These are phyloP conservation scores for Anthrax anthrax DNA, from an alignment of 2,888 invertebrate species.

Conservation along the genomic window DNA sequence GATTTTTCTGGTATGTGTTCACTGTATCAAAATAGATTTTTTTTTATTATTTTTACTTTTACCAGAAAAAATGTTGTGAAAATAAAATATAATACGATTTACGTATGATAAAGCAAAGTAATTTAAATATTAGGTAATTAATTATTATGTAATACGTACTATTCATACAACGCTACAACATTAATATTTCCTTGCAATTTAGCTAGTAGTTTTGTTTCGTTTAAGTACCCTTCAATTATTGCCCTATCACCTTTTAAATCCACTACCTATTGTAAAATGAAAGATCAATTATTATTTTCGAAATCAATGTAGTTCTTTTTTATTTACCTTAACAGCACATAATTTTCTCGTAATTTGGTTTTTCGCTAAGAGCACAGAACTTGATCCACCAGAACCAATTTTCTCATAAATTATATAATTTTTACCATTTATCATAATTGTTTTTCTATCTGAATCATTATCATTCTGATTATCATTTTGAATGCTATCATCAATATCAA, in stretches of 20 bases:
- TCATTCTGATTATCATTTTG: not conserved
- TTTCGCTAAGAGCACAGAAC: constrained; percentile 51
- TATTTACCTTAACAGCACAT: constrained; percentile 26
- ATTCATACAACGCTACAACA: constrained; percentile 73
- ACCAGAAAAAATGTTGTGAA: no score
- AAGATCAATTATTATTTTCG: not conserved
- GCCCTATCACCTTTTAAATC: constrained; percentile 58
- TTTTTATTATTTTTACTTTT: no score
- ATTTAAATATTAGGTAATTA: no score
- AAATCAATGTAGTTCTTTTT: not conserved
- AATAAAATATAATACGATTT: no score
- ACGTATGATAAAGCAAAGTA: no score
- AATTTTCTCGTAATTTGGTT: constrained; percentile 21
- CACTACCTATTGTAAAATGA: constrained; percentile 50
- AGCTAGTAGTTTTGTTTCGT: constrained; percentile 73
- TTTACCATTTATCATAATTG: constrained; percentile 51
- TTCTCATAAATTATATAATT: constrained; percentile 59
- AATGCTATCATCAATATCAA: not conserved
- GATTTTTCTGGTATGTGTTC: constrained; percentile 32
- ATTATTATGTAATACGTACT: constrained; percentile 52
- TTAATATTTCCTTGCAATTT: constrained; percentile 68
- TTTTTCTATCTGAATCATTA: constrained; percentile 25
- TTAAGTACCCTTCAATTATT: constrained; percentile 64
- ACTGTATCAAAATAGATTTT: not conserved
- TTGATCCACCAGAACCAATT: constrained; percentile 81